Evolutionary conservation across 2,113 vertebrate genomes (phyloP), one percentile per base, ranked within the genome.

Genomic region (Calyptomena viridis): DNA sequence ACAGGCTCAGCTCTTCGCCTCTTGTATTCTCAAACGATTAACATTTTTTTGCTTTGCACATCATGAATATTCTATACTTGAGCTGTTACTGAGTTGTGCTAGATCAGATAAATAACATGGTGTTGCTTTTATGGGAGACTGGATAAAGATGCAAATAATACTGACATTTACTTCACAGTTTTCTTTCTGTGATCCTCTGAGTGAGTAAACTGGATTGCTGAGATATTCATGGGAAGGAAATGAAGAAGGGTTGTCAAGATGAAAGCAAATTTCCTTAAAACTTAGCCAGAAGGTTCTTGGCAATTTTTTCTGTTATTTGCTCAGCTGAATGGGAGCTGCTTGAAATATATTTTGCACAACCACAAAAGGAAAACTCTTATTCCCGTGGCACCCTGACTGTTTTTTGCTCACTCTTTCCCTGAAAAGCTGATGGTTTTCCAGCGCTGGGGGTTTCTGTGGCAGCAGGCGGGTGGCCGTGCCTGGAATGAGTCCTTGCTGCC

Each of bases 111-210:
- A 93, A 91, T 94, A 96, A 95, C 95, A 87, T 91, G 94, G 93
- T 95, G 94, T 91, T 96, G 94, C 94, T 96, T 95, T 94, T 96
- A 94, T 96, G 96, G 92, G 94, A 94, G 95, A 90, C 90, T 96
- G 95, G 96, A 96, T 93, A 94, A 96, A 95, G 95, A 96, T 93
- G 95, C 95, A 96, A 96, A 96, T 96, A 96, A 96, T 93, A 96
- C 90, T 96, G 96, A 96, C 94, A 96, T 95, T 96, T 93, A 94
- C 90, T 96, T 96, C 96, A 94, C 92, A 95, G 95, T 96, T 96
- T 95, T 95, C 94, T 96, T 89, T 91, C 93, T 95, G 96, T 94
- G 93, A 96, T 94, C 92, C 81, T 96, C 87, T 68, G 90, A 95
- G 94, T 96, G 94, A 95, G 92, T 95, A 96, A 96, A 96, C 93